Evolutionary conservation across 2,888 invertebrate genomes (phyloP).

Genomic region (Pammene fasciana): DNA sequence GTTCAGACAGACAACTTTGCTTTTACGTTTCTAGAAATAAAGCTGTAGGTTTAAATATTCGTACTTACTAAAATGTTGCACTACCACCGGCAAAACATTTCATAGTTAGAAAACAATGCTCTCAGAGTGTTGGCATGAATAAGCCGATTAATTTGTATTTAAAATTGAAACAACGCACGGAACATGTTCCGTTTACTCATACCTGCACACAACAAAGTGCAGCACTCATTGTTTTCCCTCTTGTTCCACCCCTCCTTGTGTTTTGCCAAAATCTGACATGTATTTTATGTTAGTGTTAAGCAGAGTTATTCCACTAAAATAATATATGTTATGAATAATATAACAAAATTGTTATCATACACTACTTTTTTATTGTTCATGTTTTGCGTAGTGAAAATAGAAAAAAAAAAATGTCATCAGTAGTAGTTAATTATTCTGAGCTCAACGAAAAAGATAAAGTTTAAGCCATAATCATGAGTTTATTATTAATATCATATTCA

Average conservation of each 20-base stretch:
- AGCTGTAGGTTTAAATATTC: no score
- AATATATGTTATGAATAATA: background rate
- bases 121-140: constrained; percentile 36
- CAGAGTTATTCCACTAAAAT: no score
- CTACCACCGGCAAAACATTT: constrained; percentile 33
- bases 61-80: constrained; percentile 26
- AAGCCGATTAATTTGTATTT: constrained; percentile 42
- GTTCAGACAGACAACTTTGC: constrained; percentile 31
- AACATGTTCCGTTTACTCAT: constrained; percentile 26
- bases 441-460: no score
- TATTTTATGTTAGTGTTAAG: constrained; percentile 10
- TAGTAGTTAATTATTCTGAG: no score
- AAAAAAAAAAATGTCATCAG: no score
- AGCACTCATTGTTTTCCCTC: constrained; percentile 16
- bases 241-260: constrained; percentile 24
- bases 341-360: background rate
- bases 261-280: constrained; percentile 22
- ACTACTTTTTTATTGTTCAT: no score
- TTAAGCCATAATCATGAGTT: no score
- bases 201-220: constrained; percentile 16
- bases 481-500: no score
- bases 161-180: constrained; percentile 38
- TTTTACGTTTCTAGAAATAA: constrained; percentile 37
- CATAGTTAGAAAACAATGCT: constrained; percentile 39
- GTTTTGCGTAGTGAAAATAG: no score